Evolutionary conservation across 1,140 invertebrate species (phyloP), one percentile per base, ranked within the genome.

Genomic region (Phocides pigmalion): DNA sequence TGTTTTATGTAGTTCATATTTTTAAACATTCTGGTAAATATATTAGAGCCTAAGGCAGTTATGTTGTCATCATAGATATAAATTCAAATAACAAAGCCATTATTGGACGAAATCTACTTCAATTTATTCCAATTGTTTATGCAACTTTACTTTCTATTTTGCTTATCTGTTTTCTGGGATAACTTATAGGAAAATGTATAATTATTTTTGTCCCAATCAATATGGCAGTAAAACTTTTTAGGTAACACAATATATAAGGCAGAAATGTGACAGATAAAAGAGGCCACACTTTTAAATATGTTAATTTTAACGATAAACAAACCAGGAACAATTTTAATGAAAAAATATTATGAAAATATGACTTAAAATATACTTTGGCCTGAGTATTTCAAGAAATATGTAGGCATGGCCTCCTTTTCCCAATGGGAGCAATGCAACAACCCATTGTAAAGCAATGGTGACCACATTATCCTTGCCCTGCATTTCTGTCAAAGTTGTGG

Each of bases 361-460:
- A n/a, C n/a, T n/a, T n/a, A n/a, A n/a, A n/a, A n/a, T n/a, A n/a
- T n/a, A n/a, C n/a, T n/a, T n/a, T n/a, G n/a, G n/a, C n/a, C n/a
- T n/a, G n/a, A n/a, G 2, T 1, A 42, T 51, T 8, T 15, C 12
- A 32, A 15, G 5, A 6, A 16, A 28, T n/a, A 50, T 28, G 8
- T 61, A 59, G 49, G 65, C 71, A 78, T 81, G 74, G 73, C 81
- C 81, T 83, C 81, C 74, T 82, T 78, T 82, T 35, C 22, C 3
- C 8, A 15, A 35, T n/a, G 46, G 35, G n/a, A 25, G 22, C 22
- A 15, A 35, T 14, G 42, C 47, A 44, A n/a, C n/a, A n/a, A 61
- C 2, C 11, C 4, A 12, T 39, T 12, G n/a, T 8, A 4, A 56
- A 50, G n/a, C n/a, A n/a, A n/a, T n/a, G n/a, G n/a, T n/a, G n/a